Base-by-base conservation (phyloP, 2,113 vertebrate species). In the Hemicordylus capensis region DNA sequence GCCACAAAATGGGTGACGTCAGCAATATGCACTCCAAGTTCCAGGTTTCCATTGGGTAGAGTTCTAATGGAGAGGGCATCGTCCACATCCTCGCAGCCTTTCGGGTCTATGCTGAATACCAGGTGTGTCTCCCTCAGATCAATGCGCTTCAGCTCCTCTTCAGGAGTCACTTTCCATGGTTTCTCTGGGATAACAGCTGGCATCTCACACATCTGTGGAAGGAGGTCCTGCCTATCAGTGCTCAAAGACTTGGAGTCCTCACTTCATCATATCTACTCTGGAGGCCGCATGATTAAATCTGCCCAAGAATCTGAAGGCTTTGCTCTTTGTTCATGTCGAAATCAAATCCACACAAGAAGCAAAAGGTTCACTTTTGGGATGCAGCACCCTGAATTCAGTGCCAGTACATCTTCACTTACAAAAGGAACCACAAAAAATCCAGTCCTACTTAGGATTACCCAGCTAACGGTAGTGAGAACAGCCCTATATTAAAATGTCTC, bases 11-110 rank as follows among this genome's bases (percentile, higher is more conserved):
- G 96, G 0, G 98, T 98, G 24, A 99, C 98, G 0, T 99, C 98
- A 0, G 99, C 98, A 19, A 99, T 99, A 92, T 99, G 99, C 37
- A 99, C 98, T 0, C 98, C 99, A 0, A 99, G 96, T 93, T 99
- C 98, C 7, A 99, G 95, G 73, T 92, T 91, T 12, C 97, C 97
- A 0, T 87, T 95, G 1, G 90, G 90, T 20, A 99, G 93, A 28
- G 88, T 48, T 42, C 97, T 93, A 37, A 99, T 88, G 0, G 99
- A 99, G 19, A 99, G 93, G 0, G 98, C 91, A 26, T 99, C 98
- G 10, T 99, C 99, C 56, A 99, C 98, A 12, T 99, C 99, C 92
- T 99, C 98, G 0, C 98, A 99, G 89, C 97, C 98, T 85, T 82
- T 93, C 0, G 98, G 98, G 95, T 99, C 98, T 20, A 99, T 98